Base-by-base conservation (phyloP, 1,140 invertebrate genomes). In the Alviniconcha marisindica region DNA sequence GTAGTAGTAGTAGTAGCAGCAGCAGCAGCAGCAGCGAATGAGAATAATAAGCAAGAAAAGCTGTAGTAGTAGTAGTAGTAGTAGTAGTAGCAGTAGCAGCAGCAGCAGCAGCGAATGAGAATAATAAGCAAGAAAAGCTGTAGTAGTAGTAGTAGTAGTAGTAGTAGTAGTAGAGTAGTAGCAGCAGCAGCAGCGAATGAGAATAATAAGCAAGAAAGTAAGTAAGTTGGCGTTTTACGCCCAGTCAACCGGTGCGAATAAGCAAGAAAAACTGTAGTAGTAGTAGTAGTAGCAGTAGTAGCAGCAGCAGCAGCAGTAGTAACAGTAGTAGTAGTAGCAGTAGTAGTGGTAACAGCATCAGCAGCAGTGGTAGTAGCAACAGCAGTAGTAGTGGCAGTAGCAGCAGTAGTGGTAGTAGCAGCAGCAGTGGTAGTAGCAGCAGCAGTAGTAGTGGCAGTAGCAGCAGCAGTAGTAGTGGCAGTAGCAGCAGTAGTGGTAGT, bases 381-480 rank as follows among this genome's bases (percentile, higher is more conserved):
- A 79, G 40, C 21, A 81, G 33, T 81, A 81, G 44, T 81, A 71
- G 60, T 69, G 42, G 28, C 51, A 48, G 77, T 81, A 51, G 31
- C 44, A 78, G 74, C 38, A 38, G 74, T 24, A 54, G 42, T 56
- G 4, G 77, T 79, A 79, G 60, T 71, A 71, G 80, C 69, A 73
- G 80, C 40, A 44, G 2, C 51, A 7, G 15, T 54, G 28, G 48
- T 81, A n/a, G 54, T 63, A 66, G 71, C 44, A 60, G 48, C 40
- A 36, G 21, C 71, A 33, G 60, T 78, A 81, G 38, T 33, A 66
- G 54, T 54, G 33, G 3, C 69, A 77, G 28, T 63, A 42, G 76
- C 33, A 42, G 56, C 81, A 81, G 74, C 48, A 66, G 56, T 44
- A 60, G 83, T 63, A 42, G 77, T 80, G 71, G 77, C 56, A 74